phyloP scores from a whole-genome alignment of 92 coral and sea anemone genomes.

The Pocillopora grandis region DNA sequence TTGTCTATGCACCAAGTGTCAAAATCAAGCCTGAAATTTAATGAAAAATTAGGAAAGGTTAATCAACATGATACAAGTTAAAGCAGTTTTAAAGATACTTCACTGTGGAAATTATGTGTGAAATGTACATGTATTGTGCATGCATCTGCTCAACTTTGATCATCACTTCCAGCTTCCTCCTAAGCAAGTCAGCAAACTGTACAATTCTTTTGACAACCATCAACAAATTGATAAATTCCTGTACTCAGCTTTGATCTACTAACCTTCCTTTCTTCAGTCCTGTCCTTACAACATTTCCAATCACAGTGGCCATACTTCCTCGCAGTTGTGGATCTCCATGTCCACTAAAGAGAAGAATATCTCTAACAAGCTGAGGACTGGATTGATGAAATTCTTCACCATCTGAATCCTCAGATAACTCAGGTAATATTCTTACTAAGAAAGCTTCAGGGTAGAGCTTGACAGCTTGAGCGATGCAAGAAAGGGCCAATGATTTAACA shows the following conservation, averaged over 20 bases:
- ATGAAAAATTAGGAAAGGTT: neutral
- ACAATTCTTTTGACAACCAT: neutral
- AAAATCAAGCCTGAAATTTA: constrained; percentile 69
- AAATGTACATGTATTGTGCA: too few relatives aligned
- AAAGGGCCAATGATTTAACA: constrained; percentile 89
- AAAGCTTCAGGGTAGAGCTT: constrained; percentile 87
- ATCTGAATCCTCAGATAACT: constrained; percentile 36
- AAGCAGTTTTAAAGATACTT: too few relatives aligned
- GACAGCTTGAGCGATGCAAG: constrained; percentile 82
- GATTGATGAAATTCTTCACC: constrained; percentile 17
- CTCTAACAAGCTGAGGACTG: constrained; percentile 85
- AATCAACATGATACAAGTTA: neutral
- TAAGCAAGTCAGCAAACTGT: neutral
- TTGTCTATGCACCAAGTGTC: constrained; percentile 76
- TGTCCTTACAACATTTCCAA: constrained; percentile 75
- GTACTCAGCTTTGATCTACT: neutral
- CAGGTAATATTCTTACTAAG: constrained; percentile 77
- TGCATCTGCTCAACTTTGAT: too few relatives aligned
- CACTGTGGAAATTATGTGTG: too few relatives aligned
- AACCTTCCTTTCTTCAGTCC: constrained; percentile 84
- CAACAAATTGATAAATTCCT: neutral
- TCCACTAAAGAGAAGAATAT: constrained; percentile 75
- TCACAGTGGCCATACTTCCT: constrained; percentile 79
- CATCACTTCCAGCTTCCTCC: too few relatives aligned
- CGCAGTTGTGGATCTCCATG: constrained; percentile 97